A percentile compares a stretch with the other conserved stretches of the same genome.
These are phyloP conservation scores for Platycercus adscitus DNA, from an alignment of 2,113 vertebrate species.

Conservation along the genomic window DNA sequence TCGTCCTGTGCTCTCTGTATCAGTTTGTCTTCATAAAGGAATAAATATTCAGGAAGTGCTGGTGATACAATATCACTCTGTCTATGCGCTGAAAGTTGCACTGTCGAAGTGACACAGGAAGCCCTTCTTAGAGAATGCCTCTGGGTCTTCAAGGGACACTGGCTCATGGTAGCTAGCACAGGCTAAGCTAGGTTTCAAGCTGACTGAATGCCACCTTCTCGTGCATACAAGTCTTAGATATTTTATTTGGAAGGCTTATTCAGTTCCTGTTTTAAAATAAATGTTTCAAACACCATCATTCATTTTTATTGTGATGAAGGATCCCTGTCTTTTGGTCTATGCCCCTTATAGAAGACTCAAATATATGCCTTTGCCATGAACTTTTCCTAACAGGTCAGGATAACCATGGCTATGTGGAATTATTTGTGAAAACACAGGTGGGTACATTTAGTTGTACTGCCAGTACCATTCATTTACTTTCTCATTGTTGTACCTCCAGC, in stretches of 20 bases:
- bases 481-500: neutral
- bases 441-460: neutral
- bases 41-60: neutral
- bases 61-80: neutral
- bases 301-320: neutral
- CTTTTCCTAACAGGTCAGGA: neutral
- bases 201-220: neutral
- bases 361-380: neutral
- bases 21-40: neutral
- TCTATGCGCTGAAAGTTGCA: fast-evolving
- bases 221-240: too few species aligned
- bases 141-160: neutral
- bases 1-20: neutral
- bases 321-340: neutral
- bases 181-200: neutral
- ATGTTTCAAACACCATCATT: neutral
- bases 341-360: neutral
- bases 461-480: neutral
- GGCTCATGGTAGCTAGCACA: neutral
- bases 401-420: neutral
- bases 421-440: neutral
- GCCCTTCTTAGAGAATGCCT: neutral
- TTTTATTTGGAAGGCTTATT: neutral
- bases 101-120: neutral
- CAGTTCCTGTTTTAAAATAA: neutral